Evolutionary conservation across 2,888 invertebrate species (phyloP), one percentile per base, ranked within the genome.

Genomic region (Aphidius colemani): DNA sequence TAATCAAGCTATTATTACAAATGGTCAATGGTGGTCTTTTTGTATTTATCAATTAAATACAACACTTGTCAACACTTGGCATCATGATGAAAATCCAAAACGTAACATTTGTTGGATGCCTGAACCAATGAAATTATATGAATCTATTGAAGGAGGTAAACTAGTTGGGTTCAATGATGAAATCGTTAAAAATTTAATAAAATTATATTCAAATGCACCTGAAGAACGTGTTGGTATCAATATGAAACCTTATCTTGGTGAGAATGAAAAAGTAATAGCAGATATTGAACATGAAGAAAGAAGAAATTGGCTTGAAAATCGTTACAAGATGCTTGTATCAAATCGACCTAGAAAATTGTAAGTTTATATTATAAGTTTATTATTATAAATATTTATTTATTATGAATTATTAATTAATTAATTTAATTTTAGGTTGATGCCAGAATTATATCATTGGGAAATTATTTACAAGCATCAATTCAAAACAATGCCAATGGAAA

Each of bases 11-110:
- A 85, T 96, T 10, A 86, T 97, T 48, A 94, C 96, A 0, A 92
- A 98, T 83, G 98, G 98, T 0, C 88, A 91, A 70, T 78, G 87
- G 5, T 96, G 94, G 89, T 91, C 92, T 1, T 91, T 98, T 70
- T 93, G 91, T 77, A 87, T 90, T 10, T 98, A 97, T 79, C 98
- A 99, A 81, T 83, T 99, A 64, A 99, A 99, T 79, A 97, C 96
- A 0, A 85, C 89, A 45, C 76, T 87, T 10, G 82, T 93, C 71
- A 88, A 92, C 74, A 84, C 86, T 43, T 86, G 89, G 70, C 78
- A 88, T 71, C 82, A 86, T n/a, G 82, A 86, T 45, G 85, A 85
- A 9, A 94, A 94, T 82, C 87, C 86, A 0, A 88, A 88, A 71
- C 85, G 88, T 57, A 97, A 97, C 79, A 78, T 94, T 48, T 94